phyloP scores from a whole-genome alignment of 2,113 vertebrate genomes.

The Abramis brama region DNA sequence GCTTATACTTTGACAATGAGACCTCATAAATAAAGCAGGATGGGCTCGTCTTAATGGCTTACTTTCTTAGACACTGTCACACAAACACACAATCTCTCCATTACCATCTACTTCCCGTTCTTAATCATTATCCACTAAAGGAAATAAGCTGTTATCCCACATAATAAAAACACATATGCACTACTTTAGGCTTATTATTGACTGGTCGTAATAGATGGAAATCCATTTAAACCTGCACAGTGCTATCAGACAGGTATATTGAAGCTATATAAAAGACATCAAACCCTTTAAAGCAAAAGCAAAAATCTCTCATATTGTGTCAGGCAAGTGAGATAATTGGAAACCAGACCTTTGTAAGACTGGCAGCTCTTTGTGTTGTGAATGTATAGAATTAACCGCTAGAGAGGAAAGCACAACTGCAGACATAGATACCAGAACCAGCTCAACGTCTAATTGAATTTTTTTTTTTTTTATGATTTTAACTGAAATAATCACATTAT shows the following conservation, averaged over 20 bases:
- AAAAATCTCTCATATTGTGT: background rate
- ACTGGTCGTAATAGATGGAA: background rate
- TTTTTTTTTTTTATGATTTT: background rate
- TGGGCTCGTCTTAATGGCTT: conserved; percentile 11
- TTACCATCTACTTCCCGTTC: conserved; percentile 63
- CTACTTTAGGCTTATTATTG: background rate
- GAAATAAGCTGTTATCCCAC: conserved; percentile 24
- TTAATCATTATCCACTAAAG: conserved; percentile 63
- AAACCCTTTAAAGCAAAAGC: background rate
- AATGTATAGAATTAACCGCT: background rate
- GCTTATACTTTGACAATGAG: conserved; percentile 15
- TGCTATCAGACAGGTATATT: background rate
- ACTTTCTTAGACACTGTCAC: background rate
- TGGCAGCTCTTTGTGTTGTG: background rate
- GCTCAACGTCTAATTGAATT: background rate
- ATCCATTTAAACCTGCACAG: background rate
- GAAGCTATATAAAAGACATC: background rate
- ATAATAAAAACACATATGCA: background rate
- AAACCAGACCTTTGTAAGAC: background rate
- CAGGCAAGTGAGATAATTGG: background rate
- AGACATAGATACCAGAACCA: background rate
- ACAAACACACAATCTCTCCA: conserved; percentile 18
- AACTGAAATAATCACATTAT: background rate
- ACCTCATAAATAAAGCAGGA: conserved; percentile 33
- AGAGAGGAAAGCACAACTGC: background rate